These are phyloP conservation scores for Oreohelix idahoensis DNA, from an alignment of 1,140 invertebrate species.

Conservation along the genomic window DNA sequence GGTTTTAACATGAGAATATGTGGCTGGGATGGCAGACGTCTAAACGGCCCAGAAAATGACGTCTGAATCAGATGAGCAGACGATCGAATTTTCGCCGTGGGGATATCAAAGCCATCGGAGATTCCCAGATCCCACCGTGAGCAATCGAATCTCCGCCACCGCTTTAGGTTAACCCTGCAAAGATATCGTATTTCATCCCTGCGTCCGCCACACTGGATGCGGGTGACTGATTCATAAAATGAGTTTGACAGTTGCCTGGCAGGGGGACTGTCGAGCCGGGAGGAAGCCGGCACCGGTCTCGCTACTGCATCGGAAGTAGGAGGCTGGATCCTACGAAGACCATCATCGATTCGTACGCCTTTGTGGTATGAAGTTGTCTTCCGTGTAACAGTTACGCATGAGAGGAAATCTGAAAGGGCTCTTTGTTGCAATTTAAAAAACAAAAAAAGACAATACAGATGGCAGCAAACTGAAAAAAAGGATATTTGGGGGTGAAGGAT, in stretches of 20 bases:
- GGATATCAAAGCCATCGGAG: background rate
- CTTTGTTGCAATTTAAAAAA: too few species aligned
- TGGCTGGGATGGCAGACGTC: too few species aligned
- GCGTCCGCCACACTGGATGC: background rate
- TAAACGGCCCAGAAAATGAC: too few species aligned
- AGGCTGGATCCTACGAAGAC: background rate
- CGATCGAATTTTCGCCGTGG: constrained; percentile 16
- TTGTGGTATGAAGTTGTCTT: background rate
- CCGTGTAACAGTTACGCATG: too few species aligned
- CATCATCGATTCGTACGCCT: background rate
- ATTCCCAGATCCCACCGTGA: background rate
- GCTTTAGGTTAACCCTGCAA: background rate
- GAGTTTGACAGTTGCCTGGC: constrained; percentile 24
- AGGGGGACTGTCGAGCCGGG: background rate
- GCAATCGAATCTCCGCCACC: background rate
- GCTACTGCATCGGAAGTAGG: background rate
- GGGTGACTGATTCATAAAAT: constrained; percentile 8
- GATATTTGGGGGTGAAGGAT: too few species aligned
- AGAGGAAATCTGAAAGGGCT: too few species aligned
- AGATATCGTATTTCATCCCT: constrained; percentile 4
- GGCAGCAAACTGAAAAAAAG: too few species aligned
- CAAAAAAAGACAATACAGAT: too few species aligned
- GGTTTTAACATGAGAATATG: too few species aligned
- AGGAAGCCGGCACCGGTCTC: background rate
- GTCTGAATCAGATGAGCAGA: background rate